Percentiles rank a stretch among this genome's conserved stretches.
Conservation (phyloP, 2,797 vertebrate species). For the Diplodus puntazzo region DNA sequence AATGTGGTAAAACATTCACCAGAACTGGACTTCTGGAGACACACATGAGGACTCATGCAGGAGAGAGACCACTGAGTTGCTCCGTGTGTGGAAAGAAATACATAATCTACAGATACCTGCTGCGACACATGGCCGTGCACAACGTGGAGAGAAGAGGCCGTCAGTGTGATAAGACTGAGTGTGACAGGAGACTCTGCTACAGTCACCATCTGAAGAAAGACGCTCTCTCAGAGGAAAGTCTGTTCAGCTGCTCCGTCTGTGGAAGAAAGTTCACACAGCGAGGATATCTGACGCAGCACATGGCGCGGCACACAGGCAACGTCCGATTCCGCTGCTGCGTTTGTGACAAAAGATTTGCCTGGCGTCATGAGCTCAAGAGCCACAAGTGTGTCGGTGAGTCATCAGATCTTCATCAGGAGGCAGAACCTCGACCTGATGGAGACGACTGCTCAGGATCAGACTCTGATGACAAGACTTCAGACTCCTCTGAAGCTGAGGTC, state of each 20-base stretch:
- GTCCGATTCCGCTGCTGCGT: constrained; percentile 7
- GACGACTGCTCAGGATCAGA: neutral
- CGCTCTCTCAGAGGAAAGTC: rapidly evolving
- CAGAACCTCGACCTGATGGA: neutral
- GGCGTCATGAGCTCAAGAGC: constrained; percentile 4
- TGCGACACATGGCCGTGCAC: constrained; percentile 10
- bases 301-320: neutral
- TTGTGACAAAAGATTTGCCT: neutral
- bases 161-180: neutral
- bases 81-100: constrained; percentile 7
- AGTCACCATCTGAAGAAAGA: neutral
- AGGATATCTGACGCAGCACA: constrained; percentile 22
- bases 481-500: neutral
- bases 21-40: neutral
- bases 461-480: neutral
- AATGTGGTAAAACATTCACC: neutral
- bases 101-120: neutral
- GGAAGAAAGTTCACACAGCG: constrained; percentile 1
- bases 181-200: constrained; percentile 2
- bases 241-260: constrained; percentile 13
- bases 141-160: neutral
- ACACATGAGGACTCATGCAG: neutral
- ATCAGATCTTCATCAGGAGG: neutral
- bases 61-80: neutral
- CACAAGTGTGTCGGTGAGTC: neutral